Conservation (phyloP, 2,113 vertebrate genomes). For the Syrrhaptes paradoxus region DNA sequence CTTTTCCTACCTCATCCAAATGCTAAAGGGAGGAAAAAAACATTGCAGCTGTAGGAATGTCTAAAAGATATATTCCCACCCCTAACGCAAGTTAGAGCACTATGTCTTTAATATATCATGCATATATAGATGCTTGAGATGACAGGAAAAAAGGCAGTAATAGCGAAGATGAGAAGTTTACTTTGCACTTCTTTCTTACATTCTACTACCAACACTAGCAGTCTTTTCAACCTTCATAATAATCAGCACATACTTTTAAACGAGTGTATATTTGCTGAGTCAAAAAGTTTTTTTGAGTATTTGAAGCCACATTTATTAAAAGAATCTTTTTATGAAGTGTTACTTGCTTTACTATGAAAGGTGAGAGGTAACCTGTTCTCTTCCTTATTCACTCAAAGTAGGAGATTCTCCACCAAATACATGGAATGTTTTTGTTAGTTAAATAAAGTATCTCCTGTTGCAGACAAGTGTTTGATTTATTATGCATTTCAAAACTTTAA, state of each 20-base stretch:
- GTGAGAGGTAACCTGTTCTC: accelerated
- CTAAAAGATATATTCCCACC: neutral
- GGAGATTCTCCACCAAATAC: neutral
- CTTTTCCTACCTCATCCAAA: neutral
- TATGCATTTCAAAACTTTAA: neutral
- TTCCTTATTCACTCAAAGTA: neutral
- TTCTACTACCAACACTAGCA: neutral
- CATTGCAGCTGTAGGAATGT: neutral
- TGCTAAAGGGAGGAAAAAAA: neutral
- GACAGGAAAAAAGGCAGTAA: neutral
- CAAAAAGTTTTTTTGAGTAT: neutral
- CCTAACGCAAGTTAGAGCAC: neutral
- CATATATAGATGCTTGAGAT: neutral
- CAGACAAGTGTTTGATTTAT: neutral
- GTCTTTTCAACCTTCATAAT: neutral
- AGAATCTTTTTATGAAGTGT: neutral
- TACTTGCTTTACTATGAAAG: neutral
- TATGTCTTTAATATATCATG: neutral
- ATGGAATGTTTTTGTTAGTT: neutral
- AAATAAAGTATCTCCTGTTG: neutral
- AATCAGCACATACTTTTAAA: neutral
- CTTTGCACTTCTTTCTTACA: neutral
- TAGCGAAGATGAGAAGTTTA: neutral
- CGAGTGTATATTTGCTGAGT: neutral
- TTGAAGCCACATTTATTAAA: neutral